A percentile compares a stretch with the other conserved stretches of the same genome.
phyloP scores from a whole-genome alignment of 2,113 vertebrate genomes.

The Actenoides hombroni region DNA sequence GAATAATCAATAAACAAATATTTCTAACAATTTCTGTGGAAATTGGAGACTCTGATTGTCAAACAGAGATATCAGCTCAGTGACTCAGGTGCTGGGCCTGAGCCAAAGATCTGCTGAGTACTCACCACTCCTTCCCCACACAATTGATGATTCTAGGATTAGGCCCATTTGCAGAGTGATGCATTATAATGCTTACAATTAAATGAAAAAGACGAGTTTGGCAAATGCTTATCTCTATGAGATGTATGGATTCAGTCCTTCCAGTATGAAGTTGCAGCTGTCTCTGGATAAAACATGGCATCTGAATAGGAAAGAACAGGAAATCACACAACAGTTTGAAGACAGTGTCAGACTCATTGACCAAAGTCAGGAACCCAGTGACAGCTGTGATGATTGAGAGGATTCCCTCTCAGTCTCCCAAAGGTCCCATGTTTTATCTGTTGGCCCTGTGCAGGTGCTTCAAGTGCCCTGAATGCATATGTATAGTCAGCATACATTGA shows the following conservation, averaged over 20 bases:
- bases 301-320: background rate
- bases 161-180: background rate
- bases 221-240: background rate
- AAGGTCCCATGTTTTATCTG: background rate
- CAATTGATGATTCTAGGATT: background rate
- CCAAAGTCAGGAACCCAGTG: background rate
- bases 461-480: fast-evolving
- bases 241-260: background rate
- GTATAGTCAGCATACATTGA: background rate
- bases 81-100: background rate
- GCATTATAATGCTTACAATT: background rate
- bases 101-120: background rate
- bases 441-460: background rate
- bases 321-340: background rate
- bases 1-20: background rate
- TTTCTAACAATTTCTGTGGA: background rate
- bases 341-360: background rate
- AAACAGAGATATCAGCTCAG: fast-evolving
- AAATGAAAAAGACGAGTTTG: background rate
- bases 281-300: background rate
- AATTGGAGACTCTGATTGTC: background rate
- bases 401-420: background rate
- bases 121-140: background rate
- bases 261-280: background rate
- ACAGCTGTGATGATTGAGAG: background rate